Conservation (phyloP, 2,888 invertebrate genomes). For the Diplolepis rosae region DNA sequence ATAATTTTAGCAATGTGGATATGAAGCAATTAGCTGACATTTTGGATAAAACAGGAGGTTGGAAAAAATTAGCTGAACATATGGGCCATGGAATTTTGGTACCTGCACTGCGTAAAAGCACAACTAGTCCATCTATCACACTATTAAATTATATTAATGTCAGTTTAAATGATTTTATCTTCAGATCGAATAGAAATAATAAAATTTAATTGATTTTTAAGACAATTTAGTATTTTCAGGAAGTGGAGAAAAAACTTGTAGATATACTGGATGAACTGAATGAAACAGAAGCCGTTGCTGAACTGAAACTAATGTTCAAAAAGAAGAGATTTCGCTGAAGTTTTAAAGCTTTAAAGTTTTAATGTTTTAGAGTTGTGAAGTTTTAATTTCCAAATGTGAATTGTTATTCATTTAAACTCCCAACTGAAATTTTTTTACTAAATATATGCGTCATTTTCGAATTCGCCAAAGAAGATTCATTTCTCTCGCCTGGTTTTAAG, state of each 20-base stretch:
- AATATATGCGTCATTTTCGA: too few species aligned
- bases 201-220: not conserved
- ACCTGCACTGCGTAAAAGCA: slow-evolving; percentile 73
- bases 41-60: slow-evolving; percentile 77
- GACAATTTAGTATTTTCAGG: slow-evolving; percentile 20
- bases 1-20: slow-evolving; percentile 58
- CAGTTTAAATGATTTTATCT: slow-evolving; percentile 39
- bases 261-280: slow-evolving; percentile 69
- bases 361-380: too few species aligned
- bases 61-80: slow-evolving; percentile 77
- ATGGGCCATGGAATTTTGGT: slow-evolving; percentile 75
- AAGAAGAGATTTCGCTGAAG: too few species aligned
- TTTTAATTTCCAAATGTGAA: too few species aligned
- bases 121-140: slow-evolving; percentile 75
- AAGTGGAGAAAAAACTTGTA: slow-evolving; percentile 57
- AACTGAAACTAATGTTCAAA: slow-evolving; percentile 16
- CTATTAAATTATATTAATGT: slow-evolving; percentile 76
- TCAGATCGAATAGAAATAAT: not conserved
- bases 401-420: too few species aligned
- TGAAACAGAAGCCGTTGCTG: slow-evolving; percentile 67
- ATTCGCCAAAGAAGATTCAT: too few species aligned
- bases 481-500: too few species aligned
- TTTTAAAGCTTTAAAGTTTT: too few species aligned
- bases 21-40: slow-evolving; percentile 74
- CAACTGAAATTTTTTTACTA: too few species aligned